Base-by-base conservation (phyloP, 2,888 invertebrate species). In the Brenthis daphne region DNA sequence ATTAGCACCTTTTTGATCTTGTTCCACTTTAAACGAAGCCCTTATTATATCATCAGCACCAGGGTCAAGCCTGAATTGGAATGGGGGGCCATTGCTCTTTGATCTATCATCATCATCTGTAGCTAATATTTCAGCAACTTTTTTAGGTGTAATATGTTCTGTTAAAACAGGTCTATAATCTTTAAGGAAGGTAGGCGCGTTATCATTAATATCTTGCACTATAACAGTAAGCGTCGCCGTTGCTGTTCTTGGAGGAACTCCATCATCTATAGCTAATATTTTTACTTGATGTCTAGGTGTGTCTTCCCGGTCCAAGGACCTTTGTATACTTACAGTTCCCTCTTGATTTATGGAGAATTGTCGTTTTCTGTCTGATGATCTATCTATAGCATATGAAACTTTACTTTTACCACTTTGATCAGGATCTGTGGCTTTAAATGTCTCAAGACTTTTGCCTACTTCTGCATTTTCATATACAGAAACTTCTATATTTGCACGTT, bases 1-100 rank as follows among this genome's bases (percentile, higher is more conserved):
- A 82, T 98, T 98, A 63, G 98, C 98, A 76, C 98, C 98, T 95
- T 98, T 98, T 90, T 97, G 98, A 93, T 98, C 98, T 92, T 99
- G 99, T 87, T 98, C 98, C 65, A 99, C 98, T 94, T 97, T 98
- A 88, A 99, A 98, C 37, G 98, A 98, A 50, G 98, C 97, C 81
- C 97, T 94, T 74, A 98, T 98, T 74, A 98, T 96, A 84, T 98
- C 98, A 85, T 98, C 97, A 4, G 98, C 98, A 77, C 97, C 97
- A 53, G 98, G 98, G 82, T 98, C 98, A 91, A 99, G 94, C 77
- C 97, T 94, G 90, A 99, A 97, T 79, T 98, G 96, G 94, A 99
- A 99, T n/a, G 99, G 98, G 55, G 99, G 98, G 0, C 99, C 99
- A 83, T 98, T 98, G 81, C 97, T 98, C 86, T 98, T 98, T 0